Base-by-base conservation (phyloP, 2,888 invertebrate genomes). In the Cartodere bifasciata region DNA sequence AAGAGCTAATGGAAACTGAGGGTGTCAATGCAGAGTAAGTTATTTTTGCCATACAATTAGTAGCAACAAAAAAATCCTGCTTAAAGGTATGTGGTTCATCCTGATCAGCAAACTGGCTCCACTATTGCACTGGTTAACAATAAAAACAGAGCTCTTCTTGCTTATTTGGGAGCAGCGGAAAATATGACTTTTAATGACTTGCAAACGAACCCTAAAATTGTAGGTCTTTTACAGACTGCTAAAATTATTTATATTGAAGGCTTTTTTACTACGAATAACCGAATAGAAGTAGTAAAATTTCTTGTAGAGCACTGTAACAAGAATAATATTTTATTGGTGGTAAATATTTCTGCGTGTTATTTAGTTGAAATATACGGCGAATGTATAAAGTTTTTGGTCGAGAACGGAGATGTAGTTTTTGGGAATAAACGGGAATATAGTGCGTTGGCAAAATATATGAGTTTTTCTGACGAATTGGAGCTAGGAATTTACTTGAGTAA, bases 371-470 rank as follows among this genome's bases (percentile, higher is more conserved):
- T 56, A 4, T 52, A 62, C 29, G 46, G 58, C 2, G 48, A 60
- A 11, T 51, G 54, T 27, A 48, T 72, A 12, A 41, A 55, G 14
- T 48, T 58, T 40, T 52, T 70, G 40, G 60, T 62, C 9, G 53
- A 60, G 9, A 52, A 55, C 23, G 59, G 67, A 6, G 60, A 64
- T 41, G 56, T 72, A 16, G 46, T 73, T 3, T 67, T 72, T 45
- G 74, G 72, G 4, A 73, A 72, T 50, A 52, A 49, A 3, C 50
- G 50, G n/a, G 73, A 73, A 52, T 70, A 63, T 44, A 47, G 53
- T 20, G 58, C 63, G 5, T 47, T 72, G 28, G 53, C 55, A 3
- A 44, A 50, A 21, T 42, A 52, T 12, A 42, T 55, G 13, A 52
- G 54, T 26, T 46, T 46, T 13, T 40, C 47, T 15, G 32, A 36